Evolutionary conservation across 2,113 vertebrate genomes (phyloP).

Genomic region (Pithys albifrons): DNA sequence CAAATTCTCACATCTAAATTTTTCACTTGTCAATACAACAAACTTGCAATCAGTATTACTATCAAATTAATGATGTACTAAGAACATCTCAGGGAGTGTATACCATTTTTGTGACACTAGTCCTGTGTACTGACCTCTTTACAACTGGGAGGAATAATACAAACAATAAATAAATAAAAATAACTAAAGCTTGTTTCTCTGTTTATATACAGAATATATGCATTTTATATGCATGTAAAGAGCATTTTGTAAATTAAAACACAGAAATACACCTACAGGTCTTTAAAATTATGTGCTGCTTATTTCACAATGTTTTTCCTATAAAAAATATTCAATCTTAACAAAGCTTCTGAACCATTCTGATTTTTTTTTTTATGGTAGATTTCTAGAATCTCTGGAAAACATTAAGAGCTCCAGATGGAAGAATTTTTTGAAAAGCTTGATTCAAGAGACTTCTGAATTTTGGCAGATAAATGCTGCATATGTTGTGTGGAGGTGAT

Average conservation of each 20-base stretch:
- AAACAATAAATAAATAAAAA: neutral
- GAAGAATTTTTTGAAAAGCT: slow-evolving; percentile 59
- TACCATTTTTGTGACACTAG: neutral
- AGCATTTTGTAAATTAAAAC: neutral
- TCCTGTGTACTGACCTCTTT: neutral
- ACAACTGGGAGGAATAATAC: neutral
- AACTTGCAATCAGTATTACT: neutral
- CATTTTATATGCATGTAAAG: neutral
- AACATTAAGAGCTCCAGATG: slow-evolving; percentile 66
- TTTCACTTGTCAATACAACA: neutral
- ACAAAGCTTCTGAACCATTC: neutral
- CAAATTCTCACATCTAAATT: neutral
- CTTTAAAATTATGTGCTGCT: neutral
- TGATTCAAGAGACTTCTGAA: slow-evolving; percentile 62
- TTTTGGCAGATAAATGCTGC: slow-evolving; percentile 72
- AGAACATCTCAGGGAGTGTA: neutral
- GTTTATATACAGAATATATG: neutral
- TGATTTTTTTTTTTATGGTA: slow-evolving; percentile 36
- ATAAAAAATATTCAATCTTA: neutral
- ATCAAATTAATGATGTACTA: neutral
- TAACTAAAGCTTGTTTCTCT: neutral
- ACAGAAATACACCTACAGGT: neutral
- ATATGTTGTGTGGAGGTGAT: slow-evolving; percentile 74
- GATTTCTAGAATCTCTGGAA: slow-evolving; percentile 48
- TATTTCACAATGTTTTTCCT: neutral